Evolutionary conservation across 2,797 vertebrate species (phyloP).

Genomic region (Protosalanx chinensis): DNA sequence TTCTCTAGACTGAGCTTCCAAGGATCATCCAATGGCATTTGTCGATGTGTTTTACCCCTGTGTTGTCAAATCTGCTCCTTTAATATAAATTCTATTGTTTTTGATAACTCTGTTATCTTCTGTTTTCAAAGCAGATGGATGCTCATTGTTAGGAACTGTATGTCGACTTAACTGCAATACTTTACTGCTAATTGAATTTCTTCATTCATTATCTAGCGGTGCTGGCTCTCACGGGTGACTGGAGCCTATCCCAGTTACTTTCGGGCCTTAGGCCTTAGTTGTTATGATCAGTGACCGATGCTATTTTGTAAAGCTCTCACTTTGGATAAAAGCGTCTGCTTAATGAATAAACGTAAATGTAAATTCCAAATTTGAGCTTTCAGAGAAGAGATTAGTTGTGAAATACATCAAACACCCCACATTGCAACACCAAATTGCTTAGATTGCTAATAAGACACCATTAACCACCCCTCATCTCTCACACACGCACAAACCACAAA

Average conservation of each 20-base stretch:
- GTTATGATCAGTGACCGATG: too few relatives aligned
- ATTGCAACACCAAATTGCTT: constrained; percentile 42
- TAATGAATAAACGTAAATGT: too few relatives aligned
- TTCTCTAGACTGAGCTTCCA: background rate
- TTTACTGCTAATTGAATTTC: background rate
- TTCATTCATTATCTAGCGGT: too few relatives aligned
- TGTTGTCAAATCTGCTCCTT: background rate
- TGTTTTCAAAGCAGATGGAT: background rate
- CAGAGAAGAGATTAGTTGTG: constrained; percentile 17
- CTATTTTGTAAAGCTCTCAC: too few relatives aligned
- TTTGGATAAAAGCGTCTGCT: too few relatives aligned
- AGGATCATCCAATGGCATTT: background rate
- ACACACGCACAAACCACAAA: constrained; percentile 13
- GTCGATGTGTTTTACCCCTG: background rate
- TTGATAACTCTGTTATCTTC: background rate
- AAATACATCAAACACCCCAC: constrained; percentile 3
- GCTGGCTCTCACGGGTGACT: too few relatives aligned
- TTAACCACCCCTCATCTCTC: constrained; percentile 23
- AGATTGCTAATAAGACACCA: constrained; percentile 50
- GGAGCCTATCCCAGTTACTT: too few relatives aligned
- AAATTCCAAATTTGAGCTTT: constrained; percentile 3
- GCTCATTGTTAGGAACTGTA: background rate
- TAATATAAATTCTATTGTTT: background rate
- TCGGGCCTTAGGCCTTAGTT: too few relatives aligned
- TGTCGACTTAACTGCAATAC: background rate